phyloP scores from a whole-genome alignment of 2,113 vertebrate genomes.

The Capreolus pygargus region DNA sequence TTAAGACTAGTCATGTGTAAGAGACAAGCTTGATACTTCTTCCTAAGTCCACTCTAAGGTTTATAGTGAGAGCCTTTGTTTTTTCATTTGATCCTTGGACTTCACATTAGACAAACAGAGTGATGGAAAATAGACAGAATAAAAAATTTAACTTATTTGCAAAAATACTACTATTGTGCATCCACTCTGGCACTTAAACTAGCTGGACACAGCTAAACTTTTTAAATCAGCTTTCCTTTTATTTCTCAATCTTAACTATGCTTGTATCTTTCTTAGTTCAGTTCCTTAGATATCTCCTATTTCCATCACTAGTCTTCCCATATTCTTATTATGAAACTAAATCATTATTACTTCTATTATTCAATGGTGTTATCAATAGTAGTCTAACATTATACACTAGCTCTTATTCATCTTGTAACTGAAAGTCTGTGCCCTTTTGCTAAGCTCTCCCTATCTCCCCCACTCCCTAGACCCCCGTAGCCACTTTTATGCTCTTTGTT shows the following conservation, averaged over 20 bases:
- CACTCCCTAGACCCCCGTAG: neutral
- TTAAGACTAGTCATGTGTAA: neutral
- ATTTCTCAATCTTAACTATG: neutral
- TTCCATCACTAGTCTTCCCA: neutral
- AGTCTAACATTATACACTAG: neutral
- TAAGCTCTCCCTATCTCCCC: neutral
- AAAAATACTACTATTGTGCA: neutral
- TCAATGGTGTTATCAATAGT: neutral
- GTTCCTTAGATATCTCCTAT: conserved; percentile 11
- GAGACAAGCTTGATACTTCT: neutral
- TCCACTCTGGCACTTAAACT: neutral
- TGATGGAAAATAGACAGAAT: neutral
- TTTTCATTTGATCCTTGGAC: neutral
- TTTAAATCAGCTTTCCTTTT: neutral
- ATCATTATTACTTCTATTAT: neutral
- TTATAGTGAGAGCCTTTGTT: neutral
- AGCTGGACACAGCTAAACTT: neutral
- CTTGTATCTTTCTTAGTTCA: neutral
- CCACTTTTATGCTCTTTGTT: neutral
- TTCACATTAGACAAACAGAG: conserved; percentile 9
- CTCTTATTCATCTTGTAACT: neutral
- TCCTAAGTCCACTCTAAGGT: neutral
- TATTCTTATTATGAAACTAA: neutral
- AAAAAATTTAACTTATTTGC: neutral
- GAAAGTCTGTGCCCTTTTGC: neutral